Base-by-base conservation (phyloP, 2,888 invertebrate species). In the Mesochorus sp. region DNA sequence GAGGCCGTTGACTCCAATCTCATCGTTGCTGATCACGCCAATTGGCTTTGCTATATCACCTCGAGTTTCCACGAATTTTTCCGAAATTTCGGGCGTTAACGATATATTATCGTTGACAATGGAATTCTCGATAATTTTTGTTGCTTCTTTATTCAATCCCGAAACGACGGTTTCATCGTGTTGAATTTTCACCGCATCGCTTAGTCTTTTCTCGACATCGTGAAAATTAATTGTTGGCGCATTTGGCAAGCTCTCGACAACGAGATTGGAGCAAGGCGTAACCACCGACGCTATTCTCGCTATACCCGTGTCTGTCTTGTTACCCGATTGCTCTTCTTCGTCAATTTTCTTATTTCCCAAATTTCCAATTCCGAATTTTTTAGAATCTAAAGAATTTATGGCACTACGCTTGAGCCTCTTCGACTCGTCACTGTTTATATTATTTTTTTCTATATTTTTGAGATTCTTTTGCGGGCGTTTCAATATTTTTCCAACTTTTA, bases 181-280 rank as follows among this genome's bases (percentile, higher is more conserved):
- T 2, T 53, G n/a, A 31, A 31, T 49, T 49, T 73, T 62, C 31
- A 44, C 31, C 14, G 44, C 14, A n/a, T 17, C 51, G 14, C 53
- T 61, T 21, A 26, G n/a, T 1, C 39, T n/a, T n/a, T 61, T 19
- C 53, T 53, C 34, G 19, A 17, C 55, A 55, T 62, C 55, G 26
- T 19, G 37, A 17, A 31, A 24, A 85, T 84, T 86, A 84, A 86
- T 86, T 85, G 84, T 85, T 84, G 85, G 81, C 81, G 79, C 77
- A 82, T 85, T 87, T 86, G 87, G 86, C 87, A 87, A 76, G 51
- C 59, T 70, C 55, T 71, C 72, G 62, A 51, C 53, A 19, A 24
- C 1, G n/a, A n/a, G n/a, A 49, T 64, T 71, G 31, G 62, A 55
- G 8, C 1, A 37, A 42, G 61, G 37, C 34, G 73, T 57, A 34